phyloP scores from a whole-genome alignment of 2,888 invertebrate species.

The Dynastes tityus region DNA sequence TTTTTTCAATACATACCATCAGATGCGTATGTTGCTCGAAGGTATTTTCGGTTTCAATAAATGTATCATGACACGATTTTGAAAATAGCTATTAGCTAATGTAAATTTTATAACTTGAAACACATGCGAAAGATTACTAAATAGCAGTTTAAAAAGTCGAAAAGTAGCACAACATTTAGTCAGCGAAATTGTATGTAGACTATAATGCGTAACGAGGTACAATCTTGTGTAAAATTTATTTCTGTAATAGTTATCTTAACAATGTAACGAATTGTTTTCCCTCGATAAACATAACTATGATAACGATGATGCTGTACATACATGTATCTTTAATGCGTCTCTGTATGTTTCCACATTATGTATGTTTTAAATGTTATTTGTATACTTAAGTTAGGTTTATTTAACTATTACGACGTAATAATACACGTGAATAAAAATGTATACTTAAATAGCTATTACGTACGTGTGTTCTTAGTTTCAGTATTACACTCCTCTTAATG shows the following conservation, averaged over 20 bases:
- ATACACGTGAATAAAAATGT: background rate
- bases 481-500: background rate
- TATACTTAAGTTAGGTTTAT: background rate
- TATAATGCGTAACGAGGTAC: background rate
- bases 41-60: constrained; percentile 33
- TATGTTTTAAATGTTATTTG: background rate
- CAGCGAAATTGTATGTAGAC: background rate
- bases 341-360: background rate
- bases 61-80: constrained; percentile 26
- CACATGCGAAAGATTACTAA: constrained; percentile 12
- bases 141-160: constrained; percentile 21
- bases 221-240: background rate
- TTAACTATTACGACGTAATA: background rate
- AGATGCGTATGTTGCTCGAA: constrained; percentile 1
- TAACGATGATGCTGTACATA: background rate
- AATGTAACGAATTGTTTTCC: constrained; percentile 18
- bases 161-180: constrained; percentile 16
- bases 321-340: background rate
- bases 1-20: constrained; percentile 16
- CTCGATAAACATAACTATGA: background rate
- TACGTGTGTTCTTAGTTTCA: background rate
- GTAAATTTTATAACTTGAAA: constrained; percentile 27
- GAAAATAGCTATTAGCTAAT: constrained; percentile 33
- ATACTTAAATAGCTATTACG: background rate
- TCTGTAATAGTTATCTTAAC: background rate